A percentile compares a stretch with the other conserved stretches of the same genome.
These are phyloP conservation scores for Cranoglanis bouderius DNA, from an alignment of 2,113 vertebrate genomes.

Conservation along the genomic window DNA sequence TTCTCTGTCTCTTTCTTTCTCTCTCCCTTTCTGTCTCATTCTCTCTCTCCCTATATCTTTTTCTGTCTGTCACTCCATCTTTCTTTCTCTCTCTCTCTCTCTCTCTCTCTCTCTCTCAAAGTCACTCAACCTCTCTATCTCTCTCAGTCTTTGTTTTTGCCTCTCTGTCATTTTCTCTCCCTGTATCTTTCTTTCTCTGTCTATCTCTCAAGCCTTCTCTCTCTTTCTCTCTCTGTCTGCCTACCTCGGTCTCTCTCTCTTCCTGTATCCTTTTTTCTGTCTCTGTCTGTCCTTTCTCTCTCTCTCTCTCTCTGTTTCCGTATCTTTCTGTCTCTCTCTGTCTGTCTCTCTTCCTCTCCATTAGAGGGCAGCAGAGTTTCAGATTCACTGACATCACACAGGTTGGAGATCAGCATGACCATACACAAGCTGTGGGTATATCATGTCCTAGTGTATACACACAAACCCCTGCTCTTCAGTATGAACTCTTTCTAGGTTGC, in stretches of 20 bases:
- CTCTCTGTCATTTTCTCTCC: not conserved
- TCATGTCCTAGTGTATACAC: no score
- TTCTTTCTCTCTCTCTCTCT: no score
- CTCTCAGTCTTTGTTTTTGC: not conserved
- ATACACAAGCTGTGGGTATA: not conserved
- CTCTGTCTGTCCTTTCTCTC: no score
- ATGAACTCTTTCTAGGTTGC: not conserved
- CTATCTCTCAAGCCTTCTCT: no score
- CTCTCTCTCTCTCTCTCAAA: no score
- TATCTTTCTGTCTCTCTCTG: not conserved
- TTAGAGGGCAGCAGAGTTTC: slow-evolving; percentile 18
- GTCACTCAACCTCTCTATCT: no score
- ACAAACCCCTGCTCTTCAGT: not conserved
- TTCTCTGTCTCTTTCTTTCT: no score
- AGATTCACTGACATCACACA: not conserved
- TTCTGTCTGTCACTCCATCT: no score
- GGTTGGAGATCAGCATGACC: not conserved
- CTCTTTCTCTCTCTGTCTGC: not conserved
- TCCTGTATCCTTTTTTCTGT: not conserved
- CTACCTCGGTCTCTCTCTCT: not conserved
- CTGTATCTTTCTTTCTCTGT: not conserved
- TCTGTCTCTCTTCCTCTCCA: not conserved
- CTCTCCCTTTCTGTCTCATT: no score
- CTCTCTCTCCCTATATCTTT: no score
- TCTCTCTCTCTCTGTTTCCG: not conserved